These are phyloP conservation scores for Pempheris klunzingeri DNA, from an alignment of 2,797 vertebrate species.

Conservation along the genomic window DNA sequence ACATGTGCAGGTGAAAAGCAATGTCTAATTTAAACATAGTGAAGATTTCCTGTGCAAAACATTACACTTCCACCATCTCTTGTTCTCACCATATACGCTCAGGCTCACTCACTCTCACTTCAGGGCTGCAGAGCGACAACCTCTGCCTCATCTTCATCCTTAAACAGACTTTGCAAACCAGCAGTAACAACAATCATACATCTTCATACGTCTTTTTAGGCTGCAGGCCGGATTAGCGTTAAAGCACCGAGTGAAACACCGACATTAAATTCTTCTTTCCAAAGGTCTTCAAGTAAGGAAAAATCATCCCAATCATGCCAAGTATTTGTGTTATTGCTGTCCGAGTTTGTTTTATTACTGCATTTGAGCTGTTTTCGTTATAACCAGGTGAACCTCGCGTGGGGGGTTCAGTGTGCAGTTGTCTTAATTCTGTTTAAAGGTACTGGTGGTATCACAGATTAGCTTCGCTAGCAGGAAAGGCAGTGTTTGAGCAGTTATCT, in stretches of 20 bases:
- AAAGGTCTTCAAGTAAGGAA: slow-evolving; percentile 8
- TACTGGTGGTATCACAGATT: slow-evolving; percentile 35
- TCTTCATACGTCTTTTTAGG: not conserved
- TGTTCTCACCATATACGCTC: not conserved
- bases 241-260: slow-evolving; percentile 27
- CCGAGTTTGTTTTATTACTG: not conserved
- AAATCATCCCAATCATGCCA: not conserved
- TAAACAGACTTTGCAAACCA: slow-evolving; percentile 10
- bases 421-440: slow-evolving; percentile 11
- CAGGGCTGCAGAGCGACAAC: not conserved
- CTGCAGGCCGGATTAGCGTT: not conserved
- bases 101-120: not conserved
- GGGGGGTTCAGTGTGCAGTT: not conserved
- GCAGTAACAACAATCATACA: not conserved
- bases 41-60: slow-evolving; percentile 32
- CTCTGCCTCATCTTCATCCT: not conserved
- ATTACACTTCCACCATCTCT: not conserved
- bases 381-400: not conserved
- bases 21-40: slow-evolving; percentile 22
- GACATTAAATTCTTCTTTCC: not conserved
- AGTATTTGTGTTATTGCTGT: slow-evolving; percentile 42
- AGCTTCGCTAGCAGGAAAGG: slow-evolving; percentile 49
- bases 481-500: slow-evolving; percentile 66
- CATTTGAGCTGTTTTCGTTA: slow-evolving; percentile 20
- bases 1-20: not conserved